Evolutionary conservation across 2,888 invertebrate species (phyloP).

Genomic region (Xylophagus ater): DNA sequence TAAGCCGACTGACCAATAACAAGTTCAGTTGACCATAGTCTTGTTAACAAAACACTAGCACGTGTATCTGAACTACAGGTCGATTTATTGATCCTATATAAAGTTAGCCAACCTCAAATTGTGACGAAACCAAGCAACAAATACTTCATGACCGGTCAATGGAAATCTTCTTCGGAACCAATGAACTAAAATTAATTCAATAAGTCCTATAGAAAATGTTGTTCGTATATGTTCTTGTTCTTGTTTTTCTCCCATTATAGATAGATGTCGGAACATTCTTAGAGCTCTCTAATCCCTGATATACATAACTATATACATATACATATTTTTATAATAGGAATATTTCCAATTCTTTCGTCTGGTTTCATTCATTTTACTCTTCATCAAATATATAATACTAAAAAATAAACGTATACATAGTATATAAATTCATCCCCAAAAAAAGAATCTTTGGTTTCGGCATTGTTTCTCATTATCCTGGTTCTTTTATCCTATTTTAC

Average conservation of each 20-base stretch:
- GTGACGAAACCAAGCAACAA: constrained; percentile 10
- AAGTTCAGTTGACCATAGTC: neutral
- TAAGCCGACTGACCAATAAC: too few relatives aligned
- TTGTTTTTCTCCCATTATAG: constrained; percentile 7
- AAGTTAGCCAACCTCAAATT: constrained; percentile 6
- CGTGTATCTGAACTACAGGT: neutral
- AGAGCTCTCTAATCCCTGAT: constrained; percentile 3
- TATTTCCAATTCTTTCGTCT: too few relatives aligned
- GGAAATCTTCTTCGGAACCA: constrained; percentile 11
- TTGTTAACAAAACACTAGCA: constrained; percentile 5
- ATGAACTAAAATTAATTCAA: constrained; percentile 12
- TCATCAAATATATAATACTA: too few relatives aligned
- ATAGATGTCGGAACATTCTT: constrained; percentile 6
- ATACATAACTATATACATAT: too few relatives aligned
- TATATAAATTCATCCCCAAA: too few relatives aligned
- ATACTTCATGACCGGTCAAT: constrained; percentile 10
- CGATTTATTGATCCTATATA: constrained; percentile 8
- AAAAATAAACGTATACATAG: too few relatives aligned
- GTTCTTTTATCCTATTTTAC: too few relatives aligned
- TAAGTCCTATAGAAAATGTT: constrained; percentile 7
- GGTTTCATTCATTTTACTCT: too few relatives aligned
- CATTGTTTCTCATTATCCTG: too few relatives aligned
- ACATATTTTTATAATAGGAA: too few relatives aligned
- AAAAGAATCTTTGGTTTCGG: too few relatives aligned
- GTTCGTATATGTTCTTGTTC: constrained; percentile 6